Evolutionary conservation across 2,113 vertebrate genomes (phyloP).

Genomic region (Tricholaema leucomelas): DNA sequence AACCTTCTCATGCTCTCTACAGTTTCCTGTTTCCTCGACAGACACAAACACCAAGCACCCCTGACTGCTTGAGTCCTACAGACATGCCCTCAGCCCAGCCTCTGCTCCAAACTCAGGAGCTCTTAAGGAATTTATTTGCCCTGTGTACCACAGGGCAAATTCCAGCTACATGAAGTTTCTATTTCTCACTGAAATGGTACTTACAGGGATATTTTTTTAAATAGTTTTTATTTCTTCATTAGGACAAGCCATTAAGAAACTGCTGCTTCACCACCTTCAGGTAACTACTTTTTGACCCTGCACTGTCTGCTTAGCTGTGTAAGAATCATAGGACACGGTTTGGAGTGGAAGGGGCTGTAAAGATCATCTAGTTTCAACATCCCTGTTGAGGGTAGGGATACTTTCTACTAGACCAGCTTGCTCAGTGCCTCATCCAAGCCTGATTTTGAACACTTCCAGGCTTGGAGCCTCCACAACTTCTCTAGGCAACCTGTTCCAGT

Average conservation of each 20-base stretch:
- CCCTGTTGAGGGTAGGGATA: too few relatives aligned
- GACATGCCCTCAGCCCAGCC: not conserved
- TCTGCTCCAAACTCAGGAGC: not conserved
- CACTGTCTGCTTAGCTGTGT: not conserved
- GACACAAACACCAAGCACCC: not conserved
- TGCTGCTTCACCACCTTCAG: not conserved
- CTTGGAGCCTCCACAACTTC: too few relatives aligned
- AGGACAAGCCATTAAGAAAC: not conserved
- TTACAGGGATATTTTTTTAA: not conserved
- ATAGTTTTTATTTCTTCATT: not conserved
- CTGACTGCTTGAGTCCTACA: accelerated
- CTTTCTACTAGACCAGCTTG: too few relatives aligned
- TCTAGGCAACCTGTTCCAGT: too few relatives aligned
- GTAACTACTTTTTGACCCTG: not conserved
- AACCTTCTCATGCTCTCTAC: not conserved
- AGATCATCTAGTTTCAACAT: too few relatives aligned
- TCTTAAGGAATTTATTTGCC: not conserved
- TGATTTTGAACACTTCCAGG: too few relatives aligned
- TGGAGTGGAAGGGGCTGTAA: too few relatives aligned
- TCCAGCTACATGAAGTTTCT: not conserved
- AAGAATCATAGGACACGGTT: too few relatives aligned
- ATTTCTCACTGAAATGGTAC: not conserved
- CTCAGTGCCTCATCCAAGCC: too few relatives aligned
- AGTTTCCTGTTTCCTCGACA: not conserved
- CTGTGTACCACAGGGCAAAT: not conserved